Evolutionary conservation across 2,888 invertebrate genomes (phyloP).

Genomic region (Acrobasis repandana): DNA sequence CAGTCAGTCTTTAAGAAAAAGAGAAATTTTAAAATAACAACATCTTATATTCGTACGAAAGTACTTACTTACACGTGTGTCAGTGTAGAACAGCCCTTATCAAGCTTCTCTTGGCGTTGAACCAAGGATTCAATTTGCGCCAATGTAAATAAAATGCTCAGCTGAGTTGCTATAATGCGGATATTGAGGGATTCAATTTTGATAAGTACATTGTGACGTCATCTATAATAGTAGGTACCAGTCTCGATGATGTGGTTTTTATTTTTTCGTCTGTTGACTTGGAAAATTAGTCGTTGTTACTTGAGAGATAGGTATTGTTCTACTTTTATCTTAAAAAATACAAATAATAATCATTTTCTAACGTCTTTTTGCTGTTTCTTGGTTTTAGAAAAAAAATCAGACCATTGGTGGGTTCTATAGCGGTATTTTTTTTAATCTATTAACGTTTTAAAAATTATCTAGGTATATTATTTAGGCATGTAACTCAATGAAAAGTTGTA

Average conservation of each 20-base stretch:
- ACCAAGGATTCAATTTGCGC: constrained; percentile 79
- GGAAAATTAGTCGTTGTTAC: constrained; percentile 3
- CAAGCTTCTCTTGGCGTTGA: constrained; percentile 53
- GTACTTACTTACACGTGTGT: background rate
- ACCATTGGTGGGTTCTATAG: too few relatives aligned
- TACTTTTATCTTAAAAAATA: too few relatives aligned
- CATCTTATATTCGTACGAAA: background rate
- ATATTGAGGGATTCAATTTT: constrained; percentile 38
- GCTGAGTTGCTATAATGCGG: constrained; percentile 38
- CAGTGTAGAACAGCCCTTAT: constrained; percentile 1
- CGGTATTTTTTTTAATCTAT: too few relatives aligned
- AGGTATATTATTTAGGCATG: too few relatives aligned
- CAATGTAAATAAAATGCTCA: constrained; percentile 75
- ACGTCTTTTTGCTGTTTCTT: too few relatives aligned
- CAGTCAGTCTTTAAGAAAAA: background rate
- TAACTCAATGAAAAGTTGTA: too few relatives aligned
- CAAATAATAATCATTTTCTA: too few relatives aligned
- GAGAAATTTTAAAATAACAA: background rate
- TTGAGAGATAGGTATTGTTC: too few relatives aligned
- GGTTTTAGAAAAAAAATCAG: too few relatives aligned
- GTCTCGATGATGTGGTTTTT: constrained; percentile 11
- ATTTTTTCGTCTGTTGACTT: constrained; percentile 3
- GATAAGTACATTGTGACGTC: constrained; percentile 30
- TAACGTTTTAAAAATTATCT: too few relatives aligned
- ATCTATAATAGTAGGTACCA: constrained; percentile 6